These are phyloP conservation scores for Petrocephalus sullivani DNA, from an alignment of 2,797 vertebrate genomes.

Conservation along the genomic window DNA sequence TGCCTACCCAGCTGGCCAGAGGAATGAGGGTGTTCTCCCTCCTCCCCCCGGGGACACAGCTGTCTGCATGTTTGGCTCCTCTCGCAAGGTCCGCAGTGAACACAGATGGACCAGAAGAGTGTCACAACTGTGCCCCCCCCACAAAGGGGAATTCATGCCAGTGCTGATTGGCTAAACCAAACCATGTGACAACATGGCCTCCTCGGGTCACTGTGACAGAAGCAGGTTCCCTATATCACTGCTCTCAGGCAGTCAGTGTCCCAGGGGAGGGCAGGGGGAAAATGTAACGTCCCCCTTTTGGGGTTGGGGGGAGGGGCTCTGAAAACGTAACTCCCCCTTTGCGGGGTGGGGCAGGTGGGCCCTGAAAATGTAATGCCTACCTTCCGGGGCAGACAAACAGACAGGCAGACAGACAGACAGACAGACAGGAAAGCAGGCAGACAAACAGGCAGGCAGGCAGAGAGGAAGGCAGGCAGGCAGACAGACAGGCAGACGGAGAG, in stretches of 20 bases:
- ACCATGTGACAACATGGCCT: neutral
- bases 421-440: neutral
- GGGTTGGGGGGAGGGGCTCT: neutral
- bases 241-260: neutral
- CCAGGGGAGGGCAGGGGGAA: neutral
- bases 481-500: too few relatives aligned
- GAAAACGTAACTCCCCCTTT: neutral
- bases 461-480: neutral
- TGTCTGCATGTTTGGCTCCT: conserved; percentile 26
- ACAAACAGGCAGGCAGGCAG: neutral
- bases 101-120: neutral
- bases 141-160: neutral
- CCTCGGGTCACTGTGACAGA: neutral
- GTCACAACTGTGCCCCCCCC: neutral
- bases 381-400: neutral
- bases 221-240: neutral
- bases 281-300: neutral
- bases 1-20: neutral
- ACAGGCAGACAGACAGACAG: neutral
- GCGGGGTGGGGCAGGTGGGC: too few relatives aligned
- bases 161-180: neutral
- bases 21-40: conserved; percentile 25
- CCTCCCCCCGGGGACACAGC: conserved; percentile 19
- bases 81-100: conserved; percentile 28
- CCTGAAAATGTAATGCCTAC: too few relatives aligned